Evolutionary conservation across 2,797 vertebrate species (phyloP).

Genomic region (Sphenopsis melanotis): DNA sequence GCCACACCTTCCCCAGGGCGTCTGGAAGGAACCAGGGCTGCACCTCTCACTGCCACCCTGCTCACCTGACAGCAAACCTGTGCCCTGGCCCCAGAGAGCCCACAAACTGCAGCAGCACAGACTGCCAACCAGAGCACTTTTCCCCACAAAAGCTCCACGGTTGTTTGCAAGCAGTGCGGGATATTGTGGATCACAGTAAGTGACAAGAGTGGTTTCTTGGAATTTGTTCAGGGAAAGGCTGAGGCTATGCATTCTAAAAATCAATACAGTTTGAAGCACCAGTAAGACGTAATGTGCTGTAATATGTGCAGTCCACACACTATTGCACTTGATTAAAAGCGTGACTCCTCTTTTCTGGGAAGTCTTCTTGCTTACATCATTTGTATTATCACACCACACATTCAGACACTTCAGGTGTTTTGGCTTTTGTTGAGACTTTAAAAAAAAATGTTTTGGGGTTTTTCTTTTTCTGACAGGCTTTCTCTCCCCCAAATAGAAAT

Average conservation of each 20-base stretch:
- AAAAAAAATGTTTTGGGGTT: background rate
- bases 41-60: background rate
- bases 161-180: background rate
- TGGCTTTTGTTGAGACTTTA: background rate
- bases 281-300: background rate
- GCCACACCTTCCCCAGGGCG: background rate
- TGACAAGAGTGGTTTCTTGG: background rate
- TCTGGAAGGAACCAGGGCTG: fast-evolving
- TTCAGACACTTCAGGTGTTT: background rate
- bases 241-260: background rate
- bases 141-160: background rate
- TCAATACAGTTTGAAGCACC: background rate
- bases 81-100: background rate
- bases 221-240: background rate
- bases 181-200: fast-evolving
- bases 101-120: fast-evolving
- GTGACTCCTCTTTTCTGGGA: background rate
- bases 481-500: background rate
- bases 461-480: background rate
- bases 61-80: background rate
- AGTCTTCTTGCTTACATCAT: background rate
- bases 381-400: background rate
- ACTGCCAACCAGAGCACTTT: background rate
- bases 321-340: background rate
- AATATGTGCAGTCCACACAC: background rate